Conservation (phyloP, 2,113 vertebrate genomes). For the Apodemus speciosus region DNA sequence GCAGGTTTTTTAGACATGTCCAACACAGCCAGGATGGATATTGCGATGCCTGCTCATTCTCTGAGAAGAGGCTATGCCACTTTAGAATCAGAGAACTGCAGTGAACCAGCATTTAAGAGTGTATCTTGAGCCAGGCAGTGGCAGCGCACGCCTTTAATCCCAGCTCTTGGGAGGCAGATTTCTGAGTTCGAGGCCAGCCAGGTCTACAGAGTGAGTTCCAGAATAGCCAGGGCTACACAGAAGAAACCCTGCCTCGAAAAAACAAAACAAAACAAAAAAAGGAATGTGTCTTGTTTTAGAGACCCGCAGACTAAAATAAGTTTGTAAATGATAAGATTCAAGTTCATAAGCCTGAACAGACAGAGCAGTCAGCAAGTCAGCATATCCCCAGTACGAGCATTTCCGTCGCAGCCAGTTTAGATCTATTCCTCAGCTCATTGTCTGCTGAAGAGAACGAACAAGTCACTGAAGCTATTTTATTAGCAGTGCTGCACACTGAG, state of each 20-base stretch:
- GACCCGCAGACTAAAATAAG: slow-evolving; percentile 39
- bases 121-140: not conserved
- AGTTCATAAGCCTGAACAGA: slow-evolving; percentile 51
- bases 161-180: too few relatives aligned
- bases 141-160: too few relatives aligned
- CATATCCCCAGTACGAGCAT: too few relatives aligned
- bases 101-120: slow-evolving; percentile 46
- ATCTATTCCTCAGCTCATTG: slow-evolving; percentile 59
- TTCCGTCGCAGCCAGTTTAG: slow-evolving; percentile 66
- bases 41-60: not conserved
- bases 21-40: not conserved
- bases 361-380: slow-evolving; percentile 49
- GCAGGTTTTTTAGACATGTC: not conserved
- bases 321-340: slow-evolving; percentile 69
- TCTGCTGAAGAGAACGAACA: slow-evolving; percentile 55
- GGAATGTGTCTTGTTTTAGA: slow-evolving; percentile 15
- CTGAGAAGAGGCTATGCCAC: not conserved
- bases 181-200: too few relatives aligned
- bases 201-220: too few relatives aligned
- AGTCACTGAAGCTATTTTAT: slow-evolving; percentile 74
- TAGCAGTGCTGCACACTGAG: slow-evolving; percentile 66
- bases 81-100: not conserved
- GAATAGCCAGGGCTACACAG: too few relatives aligned
- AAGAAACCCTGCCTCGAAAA: too few relatives aligned
- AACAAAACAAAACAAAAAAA: too few relatives aligned